Evolutionary conservation across 2,797 vertebrate genomes (phyloP).

Genomic region (Oreochromis mossambicus): DNA sequence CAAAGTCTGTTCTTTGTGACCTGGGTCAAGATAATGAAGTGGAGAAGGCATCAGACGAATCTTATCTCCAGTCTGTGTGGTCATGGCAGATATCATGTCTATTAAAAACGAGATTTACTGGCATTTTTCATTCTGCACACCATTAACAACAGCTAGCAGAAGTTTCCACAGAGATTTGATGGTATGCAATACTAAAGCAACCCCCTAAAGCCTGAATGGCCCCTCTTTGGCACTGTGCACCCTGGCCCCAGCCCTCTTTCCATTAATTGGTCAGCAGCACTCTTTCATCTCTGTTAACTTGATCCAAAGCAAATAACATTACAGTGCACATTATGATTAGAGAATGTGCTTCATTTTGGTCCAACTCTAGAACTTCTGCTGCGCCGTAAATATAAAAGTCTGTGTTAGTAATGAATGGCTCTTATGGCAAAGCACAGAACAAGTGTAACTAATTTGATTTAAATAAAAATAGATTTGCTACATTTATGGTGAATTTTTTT

Average conservation of each 20-base stretch:
- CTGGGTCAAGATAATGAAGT: neutral
- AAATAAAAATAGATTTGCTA: neutral
- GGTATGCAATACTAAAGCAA: slow-evolving; percentile 40
- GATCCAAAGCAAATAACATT: slow-evolving; percentile 71
- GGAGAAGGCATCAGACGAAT: neutral
- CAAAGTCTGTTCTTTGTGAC: neutral
- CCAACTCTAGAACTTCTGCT: neutral
- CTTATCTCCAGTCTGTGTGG: neutral
- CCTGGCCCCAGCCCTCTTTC: slow-evolving; percentile 19
- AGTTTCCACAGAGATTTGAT: slow-evolving; percentile 52
- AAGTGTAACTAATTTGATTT: neutral
- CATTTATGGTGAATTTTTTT: neutral
- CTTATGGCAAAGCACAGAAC: neutral
- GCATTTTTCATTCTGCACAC: slow-evolving; percentile 7
- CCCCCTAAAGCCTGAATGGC: slow-evolving; percentile 23
- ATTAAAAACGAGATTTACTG: neutral
- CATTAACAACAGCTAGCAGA: slow-evolving; percentile 15
- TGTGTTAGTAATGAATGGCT: neutral
- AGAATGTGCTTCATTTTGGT: neutral
- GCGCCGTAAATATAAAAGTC: neutral
- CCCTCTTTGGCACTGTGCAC: slow-evolving; percentile 24
- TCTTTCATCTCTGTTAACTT: slow-evolving; percentile 55
- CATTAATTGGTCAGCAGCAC: slow-evolving; percentile 37
- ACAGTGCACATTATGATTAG: slow-evolving; percentile 38
- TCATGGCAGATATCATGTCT: slow-evolving; percentile 1